phyloP scores from a whole-genome alignment of 2,113 vertebrate species.

The Spermophilus dauricus region DNA sequence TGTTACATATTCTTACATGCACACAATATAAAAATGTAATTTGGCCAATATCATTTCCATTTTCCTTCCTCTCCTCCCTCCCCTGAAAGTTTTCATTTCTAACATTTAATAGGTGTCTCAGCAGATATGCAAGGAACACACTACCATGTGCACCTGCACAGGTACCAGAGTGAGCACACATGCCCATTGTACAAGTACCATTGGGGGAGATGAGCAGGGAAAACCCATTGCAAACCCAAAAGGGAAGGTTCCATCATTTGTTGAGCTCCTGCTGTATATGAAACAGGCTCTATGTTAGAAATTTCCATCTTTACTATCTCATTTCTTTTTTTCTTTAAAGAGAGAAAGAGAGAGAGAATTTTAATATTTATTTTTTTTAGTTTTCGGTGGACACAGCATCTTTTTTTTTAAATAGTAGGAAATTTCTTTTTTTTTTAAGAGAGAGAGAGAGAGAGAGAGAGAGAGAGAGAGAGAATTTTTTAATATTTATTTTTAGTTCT shows the following conservation, averaged over 20 bases:
- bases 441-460: no score
- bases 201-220: not conserved
- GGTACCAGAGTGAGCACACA: not conserved
- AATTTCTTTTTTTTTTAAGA: no score
- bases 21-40: no score
- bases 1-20: no score
- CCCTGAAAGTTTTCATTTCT: not conserved
- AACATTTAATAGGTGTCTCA: not conserved
- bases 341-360: no score
- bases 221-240: not conserved
- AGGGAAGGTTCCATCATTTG: not conserved
- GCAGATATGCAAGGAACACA: not conserved
- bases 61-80: no score
- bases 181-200: fast-evolving
- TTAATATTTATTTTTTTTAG: no score
- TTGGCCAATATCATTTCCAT: no score
- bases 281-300: not conserved
- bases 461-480: no score
- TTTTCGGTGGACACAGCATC: no score
- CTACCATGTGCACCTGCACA: not conserved
- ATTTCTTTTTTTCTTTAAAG: not conserved
- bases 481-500: no score
- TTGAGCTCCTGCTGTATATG: not conserved
- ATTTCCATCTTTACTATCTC: not conserved
- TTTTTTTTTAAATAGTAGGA: no score